Evolutionary conservation across 2,888 invertebrate species (phyloP).

Genomic region (Drosophila atroscutellata): DNA sequence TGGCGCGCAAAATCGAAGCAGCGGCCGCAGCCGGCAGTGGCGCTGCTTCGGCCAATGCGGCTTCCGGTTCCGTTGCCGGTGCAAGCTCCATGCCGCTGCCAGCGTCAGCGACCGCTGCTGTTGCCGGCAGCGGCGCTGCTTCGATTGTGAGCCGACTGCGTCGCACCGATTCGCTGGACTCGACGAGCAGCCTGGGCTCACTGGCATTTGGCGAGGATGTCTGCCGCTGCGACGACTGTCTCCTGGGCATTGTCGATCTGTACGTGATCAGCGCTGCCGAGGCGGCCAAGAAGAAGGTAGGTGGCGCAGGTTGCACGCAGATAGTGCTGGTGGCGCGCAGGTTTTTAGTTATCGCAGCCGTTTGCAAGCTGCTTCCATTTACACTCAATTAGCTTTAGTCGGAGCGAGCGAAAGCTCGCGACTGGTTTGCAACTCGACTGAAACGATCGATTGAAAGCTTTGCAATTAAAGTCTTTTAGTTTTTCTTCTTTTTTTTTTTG

Average conservation of each 20-base stretch:
- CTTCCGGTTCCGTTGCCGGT: constrained; percentile 82
- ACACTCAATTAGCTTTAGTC: constrained; percentile 26
- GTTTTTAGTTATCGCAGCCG: background rate
- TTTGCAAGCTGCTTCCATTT: constrained; percentile 1
- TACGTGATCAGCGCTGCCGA: constrained; percentile 87
- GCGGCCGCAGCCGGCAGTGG: constrained; percentile 85
- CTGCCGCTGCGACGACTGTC: constrained; percentile 93
- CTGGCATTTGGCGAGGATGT: constrained; percentile 88
- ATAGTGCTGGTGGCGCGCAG: constrained; percentile 85
- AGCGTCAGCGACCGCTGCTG: constrained; percentile 70
- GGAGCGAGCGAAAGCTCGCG: constrained; percentile 39
- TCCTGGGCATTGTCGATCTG: constrained; percentile 92
- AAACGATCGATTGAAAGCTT: constrained; percentile 48
- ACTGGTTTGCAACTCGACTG: constrained; percentile 49
- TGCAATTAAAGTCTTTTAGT: constrained; percentile 13
- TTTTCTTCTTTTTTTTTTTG: background rate
- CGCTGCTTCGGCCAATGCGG: constrained; percentile 84
- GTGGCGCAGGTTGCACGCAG: constrained; percentile 21
- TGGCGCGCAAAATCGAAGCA: constrained; percentile 93
- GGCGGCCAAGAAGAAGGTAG: constrained; percentile 90
- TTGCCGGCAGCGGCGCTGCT: constrained; percentile 70
- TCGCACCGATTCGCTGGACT: constrained; percentile 91
- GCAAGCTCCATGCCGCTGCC: constrained; percentile 79
- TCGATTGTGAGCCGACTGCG: constrained; percentile 86
- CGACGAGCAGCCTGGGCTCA: constrained; percentile 90